These are phyloP conservation scores for Octopus bimaculoides DNA, from an alignment of 1,140 invertebrate species.

Conservation along the genomic window DNA sequence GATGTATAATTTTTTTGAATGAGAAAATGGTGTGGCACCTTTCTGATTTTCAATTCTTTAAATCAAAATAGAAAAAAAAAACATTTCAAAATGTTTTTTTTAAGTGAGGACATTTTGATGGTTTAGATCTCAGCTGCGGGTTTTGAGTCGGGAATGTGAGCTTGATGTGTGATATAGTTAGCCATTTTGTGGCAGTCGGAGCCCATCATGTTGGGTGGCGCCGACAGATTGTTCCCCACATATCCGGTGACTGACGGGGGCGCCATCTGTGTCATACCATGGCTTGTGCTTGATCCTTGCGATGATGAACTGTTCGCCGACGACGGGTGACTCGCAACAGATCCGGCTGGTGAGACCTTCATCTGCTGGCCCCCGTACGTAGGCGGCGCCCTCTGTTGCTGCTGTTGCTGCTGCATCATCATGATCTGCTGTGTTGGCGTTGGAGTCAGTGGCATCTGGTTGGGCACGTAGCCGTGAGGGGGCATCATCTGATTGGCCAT, in stretches of 20 bases:
- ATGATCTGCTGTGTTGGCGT: constrained; percentile 21
- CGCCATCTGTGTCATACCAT: constrained; percentile 13
- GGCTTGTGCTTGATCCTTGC: constrained; percentile 21
- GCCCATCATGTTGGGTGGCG: constrained; percentile 17
- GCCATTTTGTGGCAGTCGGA: constrained; percentile 37
- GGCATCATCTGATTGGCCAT: constrained; percentile 7
- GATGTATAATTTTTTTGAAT: too few species aligned
- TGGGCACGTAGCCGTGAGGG: not conserved
- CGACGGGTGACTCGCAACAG: constrained; percentile 38
- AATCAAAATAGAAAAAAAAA: too few species aligned
- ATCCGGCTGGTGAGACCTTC: constrained; percentile 46
- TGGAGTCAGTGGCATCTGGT: constrained; percentile 21
- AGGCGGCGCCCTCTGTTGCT: constrained; percentile 16
- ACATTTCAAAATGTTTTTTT: too few species aligned
- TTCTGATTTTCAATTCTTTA: too few species aligned
- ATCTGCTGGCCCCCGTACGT: constrained; percentile 21
- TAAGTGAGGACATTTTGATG: too few species aligned
- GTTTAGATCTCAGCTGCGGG: not conserved
- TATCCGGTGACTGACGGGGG: constrained; percentile 26
- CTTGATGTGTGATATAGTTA: constrained; percentile 39
- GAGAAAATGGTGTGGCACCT: too few species aligned
- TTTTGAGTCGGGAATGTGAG: constrained; percentile 42
- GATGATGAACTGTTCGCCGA: constrained; percentile 39
- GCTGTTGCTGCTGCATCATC: constrained; percentile 18
- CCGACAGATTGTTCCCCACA: constrained; percentile 24